Evolutionary conservation across 2,113 vertebrate genomes (phyloP).

Genomic region (Hemiscyllium ocellatum): DNA sequence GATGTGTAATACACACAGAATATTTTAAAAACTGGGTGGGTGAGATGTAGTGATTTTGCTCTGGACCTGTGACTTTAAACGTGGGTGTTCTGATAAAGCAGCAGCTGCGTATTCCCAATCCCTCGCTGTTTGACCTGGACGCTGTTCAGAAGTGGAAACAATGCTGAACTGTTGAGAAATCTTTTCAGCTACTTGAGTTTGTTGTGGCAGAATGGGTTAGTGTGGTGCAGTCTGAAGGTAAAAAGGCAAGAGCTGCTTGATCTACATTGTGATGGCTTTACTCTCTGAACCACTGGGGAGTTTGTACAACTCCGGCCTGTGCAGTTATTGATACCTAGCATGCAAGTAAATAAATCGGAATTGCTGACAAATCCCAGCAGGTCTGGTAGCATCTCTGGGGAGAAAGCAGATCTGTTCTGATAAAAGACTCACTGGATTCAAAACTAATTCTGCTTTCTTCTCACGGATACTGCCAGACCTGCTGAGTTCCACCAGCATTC

Average conservation of each 20-base stretch:
- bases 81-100: slow-evolving; percentile 12
- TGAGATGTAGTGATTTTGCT: neutral
- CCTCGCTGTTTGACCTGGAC: neutral
- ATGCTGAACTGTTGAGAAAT: neutral
- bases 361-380: too few relatives aligned
- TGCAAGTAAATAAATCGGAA: neutral
- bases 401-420: too few relatives aligned
- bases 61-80: neutral
- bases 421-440: too few relatives aligned
- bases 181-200: neutral
- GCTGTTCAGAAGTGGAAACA: neutral
- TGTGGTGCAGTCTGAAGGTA: neutral
- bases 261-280: neutral
- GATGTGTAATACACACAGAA: neutral
- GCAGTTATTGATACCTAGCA: neutral
- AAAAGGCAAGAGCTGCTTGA: neutral
- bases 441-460: too few relatives aligned
- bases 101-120: neutral
- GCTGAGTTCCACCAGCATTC: too few relatives aligned
- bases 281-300: neutral
- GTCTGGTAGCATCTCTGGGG: too few relatives aligned
- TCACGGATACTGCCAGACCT: too few relatives aligned
- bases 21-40: slow-evolving; percentile 2
- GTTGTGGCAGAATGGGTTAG: neutral
- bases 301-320: neutral